Conservation (phyloP, 2,797 vertebrate genomes). For the Gallinago nigripennis region DNA sequence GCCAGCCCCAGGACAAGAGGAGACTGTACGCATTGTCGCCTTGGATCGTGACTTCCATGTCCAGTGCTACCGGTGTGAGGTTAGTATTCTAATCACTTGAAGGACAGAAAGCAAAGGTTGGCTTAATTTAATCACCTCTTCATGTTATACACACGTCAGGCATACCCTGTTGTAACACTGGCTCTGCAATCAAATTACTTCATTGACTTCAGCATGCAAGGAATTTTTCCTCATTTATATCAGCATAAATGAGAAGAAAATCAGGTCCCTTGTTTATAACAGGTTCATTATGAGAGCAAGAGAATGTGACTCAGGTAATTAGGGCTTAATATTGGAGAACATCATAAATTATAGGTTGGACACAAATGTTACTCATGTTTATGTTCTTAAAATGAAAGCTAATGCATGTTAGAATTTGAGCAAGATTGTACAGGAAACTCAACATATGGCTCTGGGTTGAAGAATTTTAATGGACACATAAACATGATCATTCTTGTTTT, state of each 20-base stretch:
- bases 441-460: conserved; percentile 36
- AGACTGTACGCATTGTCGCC: conserved; percentile 96
- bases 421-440: conserved; percentile 54
- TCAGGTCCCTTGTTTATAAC: conserved; percentile 26
- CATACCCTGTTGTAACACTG: not conserved
- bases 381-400: conserved; percentile 45
- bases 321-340: conserved; percentile 53
- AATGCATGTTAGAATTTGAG: conserved; percentile 34
- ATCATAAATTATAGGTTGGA: conserved; percentile 45
- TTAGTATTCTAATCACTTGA: conserved; percentile 51
- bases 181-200: conserved; percentile 10
- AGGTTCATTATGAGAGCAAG: conserved; percentile 57
- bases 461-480: conserved; percentile 58
- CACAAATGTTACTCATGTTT: conserved; percentile 20
- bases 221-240: conserved; percentile 43
- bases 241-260: not conserved
- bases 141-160: fast-evolving
- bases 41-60: conserved; percentile 98
- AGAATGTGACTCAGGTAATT: conserved; percentile 48
- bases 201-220: conserved; percentile 7
- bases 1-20: conserved; percentile 96
- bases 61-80: conserved; percentile 98
- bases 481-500: conserved; percentile 55
- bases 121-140: not conserved
- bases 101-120: not conserved